Evolutionary conservation across 2,888 invertebrate genomes (phyloP).

Genomic region (Apoderus coryli): DNA sequence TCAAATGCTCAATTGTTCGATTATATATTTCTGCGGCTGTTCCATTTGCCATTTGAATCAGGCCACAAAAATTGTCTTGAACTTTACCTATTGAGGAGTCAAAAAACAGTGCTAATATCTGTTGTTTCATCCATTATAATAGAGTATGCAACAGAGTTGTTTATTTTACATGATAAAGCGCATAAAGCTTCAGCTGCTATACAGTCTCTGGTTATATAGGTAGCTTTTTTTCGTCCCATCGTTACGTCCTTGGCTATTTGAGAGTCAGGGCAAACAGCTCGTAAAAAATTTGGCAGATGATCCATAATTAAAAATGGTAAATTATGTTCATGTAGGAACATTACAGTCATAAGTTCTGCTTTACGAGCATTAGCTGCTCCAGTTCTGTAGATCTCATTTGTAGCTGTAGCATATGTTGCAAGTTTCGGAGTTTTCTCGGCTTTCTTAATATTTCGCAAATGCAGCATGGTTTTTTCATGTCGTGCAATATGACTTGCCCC

Average conservation of each 20-base stretch:
- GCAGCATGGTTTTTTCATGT: slow-evolving; percentile 3
- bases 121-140: slow-evolving; percentile 21
- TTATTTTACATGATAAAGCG: neutral
- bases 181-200: neutral
- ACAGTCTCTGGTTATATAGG: neutral
- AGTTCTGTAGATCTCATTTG: slow-evolving; percentile 2
- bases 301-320: slow-evolving; percentile 1
- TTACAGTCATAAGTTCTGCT: slow-evolving; percentile 14
- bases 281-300: neutral
- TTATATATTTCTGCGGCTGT: too few relatives aligned
- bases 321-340: slow-evolving; percentile 13
- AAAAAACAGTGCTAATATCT: slow-evolving; percentile 14
- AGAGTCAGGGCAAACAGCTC: too few relatives aligned
- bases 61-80: slow-evolving; percentile 10
- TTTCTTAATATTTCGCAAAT: slow-evolving; percentile 6
- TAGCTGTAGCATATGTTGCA: neutral
- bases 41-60: slow-evolving; percentile 7
- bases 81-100: slow-evolving; percentile 8
- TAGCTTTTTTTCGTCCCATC: neutral
- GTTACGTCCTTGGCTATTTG: too few relatives aligned
- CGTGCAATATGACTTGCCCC: slow-evolving; percentile 7
- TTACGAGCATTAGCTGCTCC: slow-evolving; percentile 5
- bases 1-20: slow-evolving; percentile 5
- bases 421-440: slow-evolving; percentile 6
- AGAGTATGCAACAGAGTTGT: slow-evolving; percentile 10